These are phyloP conservation scores for Epinephelus fuscoguttatus DNA, from an alignment of 2,113 vertebrate genomes.

Conservation along the genomic window DNA sequence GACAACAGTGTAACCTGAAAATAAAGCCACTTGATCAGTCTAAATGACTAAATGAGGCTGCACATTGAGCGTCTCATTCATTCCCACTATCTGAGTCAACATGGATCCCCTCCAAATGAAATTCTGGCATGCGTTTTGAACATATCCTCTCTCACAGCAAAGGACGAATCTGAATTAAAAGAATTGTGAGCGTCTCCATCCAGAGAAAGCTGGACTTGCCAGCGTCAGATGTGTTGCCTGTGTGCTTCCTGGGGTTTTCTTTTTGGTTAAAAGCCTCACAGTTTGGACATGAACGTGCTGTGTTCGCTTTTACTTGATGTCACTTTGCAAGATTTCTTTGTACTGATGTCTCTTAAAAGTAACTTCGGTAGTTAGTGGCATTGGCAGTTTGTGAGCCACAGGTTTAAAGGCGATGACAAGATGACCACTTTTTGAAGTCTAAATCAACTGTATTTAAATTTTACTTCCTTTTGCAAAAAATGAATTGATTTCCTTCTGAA, in stretches of 20 bases:
- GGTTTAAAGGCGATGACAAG: background rate
- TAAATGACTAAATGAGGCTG: background rate
- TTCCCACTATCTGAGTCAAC: background rate
- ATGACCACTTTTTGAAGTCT: background rate
- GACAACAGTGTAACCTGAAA: background rate
- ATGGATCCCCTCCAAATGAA: slow-evolving; percentile 30
- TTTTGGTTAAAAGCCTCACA: background rate
- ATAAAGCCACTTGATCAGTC: background rate
- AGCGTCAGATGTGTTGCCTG: background rate
- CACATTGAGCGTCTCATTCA: background rate
- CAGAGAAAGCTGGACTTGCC: background rate
- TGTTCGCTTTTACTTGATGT: slow-evolving; percentile 23
- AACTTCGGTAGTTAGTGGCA: background rate
- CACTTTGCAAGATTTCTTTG: slow-evolving; percentile 35
- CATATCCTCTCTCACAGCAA: slow-evolving; percentile 1
- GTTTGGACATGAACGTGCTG: slow-evolving; percentile 3
- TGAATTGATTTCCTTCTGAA: background rate
- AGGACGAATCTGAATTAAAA: background rate
- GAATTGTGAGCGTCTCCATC: background rate
- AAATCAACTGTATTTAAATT: background rate
- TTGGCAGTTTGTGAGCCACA: slow-evolving; percentile 2
- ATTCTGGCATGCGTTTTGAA: background rate
- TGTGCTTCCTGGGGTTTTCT: slow-evolving; percentile 1
- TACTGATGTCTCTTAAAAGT: background rate
- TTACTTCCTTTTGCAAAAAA: background rate